Base-by-base conservation (phyloP, 2,888 invertebrate genomes). In the Unio delphinus region DNA sequence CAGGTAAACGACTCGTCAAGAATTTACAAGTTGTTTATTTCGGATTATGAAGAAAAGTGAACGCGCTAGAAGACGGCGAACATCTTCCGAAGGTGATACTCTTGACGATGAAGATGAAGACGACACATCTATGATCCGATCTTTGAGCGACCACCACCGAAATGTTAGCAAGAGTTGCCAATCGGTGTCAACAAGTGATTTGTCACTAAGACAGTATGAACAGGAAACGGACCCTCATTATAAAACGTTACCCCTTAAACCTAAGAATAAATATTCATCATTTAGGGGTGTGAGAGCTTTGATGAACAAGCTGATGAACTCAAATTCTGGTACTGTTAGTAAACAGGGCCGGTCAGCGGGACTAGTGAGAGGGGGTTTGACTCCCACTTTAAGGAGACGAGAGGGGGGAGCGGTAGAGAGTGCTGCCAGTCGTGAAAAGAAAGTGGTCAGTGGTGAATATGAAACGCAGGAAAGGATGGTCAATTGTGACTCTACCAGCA, bases 281-380 rank as follows among this genome's bases (percentile, higher is more conserved):
- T 81, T 87, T 54, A 86, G 83, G 67, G 79, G 83, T 6, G 78
- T 87, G 23, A 83, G 82, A 63, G 80, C 79, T 67, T 81, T 84
- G 57, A 79, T 87, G 65, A 84, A 74, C 62, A 61, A 66, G 17
- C 23, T 70, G 28, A 66, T 64, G 55, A 55, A 60, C 28, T 28
- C 55, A 6, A 45, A 23, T 63, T 28, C 65, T 59, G 59, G 58
- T 61, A 60, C 55, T 57, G 63, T 45, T 11, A 45, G 45, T 45
- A 45, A 45, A 45, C 45, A 1, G 45, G 45, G 45, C 45, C 45
- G 11, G 8, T 45, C 45, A 45, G 11, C 1, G 11, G 45, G 45
- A 45, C 45, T 45, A 11, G 56, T 76, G 23, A 76, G 72, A 58
- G 76, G 76, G n/a, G 76, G 76, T 11, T 58, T 76, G 15, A 76